These are phyloP conservation scores for Naja naja DNA, from an alignment of 2,113 vertebrate species.

Conservation along the genomic window DNA sequence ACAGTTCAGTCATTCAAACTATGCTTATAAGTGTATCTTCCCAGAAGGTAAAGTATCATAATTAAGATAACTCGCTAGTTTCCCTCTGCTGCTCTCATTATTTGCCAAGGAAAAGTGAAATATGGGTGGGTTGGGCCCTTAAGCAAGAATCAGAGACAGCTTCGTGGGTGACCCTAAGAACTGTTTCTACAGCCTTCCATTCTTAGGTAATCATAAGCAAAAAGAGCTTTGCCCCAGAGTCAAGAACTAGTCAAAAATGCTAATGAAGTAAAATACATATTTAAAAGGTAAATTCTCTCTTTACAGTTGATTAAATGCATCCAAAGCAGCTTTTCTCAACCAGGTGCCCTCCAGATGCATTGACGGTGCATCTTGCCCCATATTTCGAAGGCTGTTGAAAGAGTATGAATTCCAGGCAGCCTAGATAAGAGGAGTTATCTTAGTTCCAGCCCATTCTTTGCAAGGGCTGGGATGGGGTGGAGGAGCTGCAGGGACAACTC, in stretches of 20 bases:
- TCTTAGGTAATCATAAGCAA: not conserved
- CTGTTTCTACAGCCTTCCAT: not conserved
- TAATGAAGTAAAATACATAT: not conserved
- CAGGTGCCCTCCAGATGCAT: not conserved
- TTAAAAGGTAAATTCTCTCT: not conserved
- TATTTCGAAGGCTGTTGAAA: not conserved
- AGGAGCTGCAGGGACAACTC: not conserved
- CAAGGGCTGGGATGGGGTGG: not conserved
- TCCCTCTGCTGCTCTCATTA: slow-evolving; percentile 18
- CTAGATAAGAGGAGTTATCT: not conserved
- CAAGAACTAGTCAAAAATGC: not conserved
- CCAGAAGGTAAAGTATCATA: not conserved
- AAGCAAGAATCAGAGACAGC: slow-evolving; percentile 23
- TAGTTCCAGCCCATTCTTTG: not conserved
- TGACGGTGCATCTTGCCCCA: not conserved
- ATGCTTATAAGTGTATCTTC: not conserved
- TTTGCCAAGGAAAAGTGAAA: slow-evolving; percentile 27
- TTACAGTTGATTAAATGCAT: not conserved
- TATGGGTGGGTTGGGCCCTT: not conserved
- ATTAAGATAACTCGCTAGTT: slow-evolving; percentile 16
- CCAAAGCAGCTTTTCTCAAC: not conserved
- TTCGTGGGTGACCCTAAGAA: not conserved
- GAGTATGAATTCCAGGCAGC: not conserved
- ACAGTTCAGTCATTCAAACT: slow-evolving; percentile 8
- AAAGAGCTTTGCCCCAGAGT: not conserved